A percentile compares a stretch with the other conserved stretches of the same genome.
Evolutionary conservation across 2,797 vertebrate genomes (phyloP).

Genomic region (Propithecus deckenii): DNA sequence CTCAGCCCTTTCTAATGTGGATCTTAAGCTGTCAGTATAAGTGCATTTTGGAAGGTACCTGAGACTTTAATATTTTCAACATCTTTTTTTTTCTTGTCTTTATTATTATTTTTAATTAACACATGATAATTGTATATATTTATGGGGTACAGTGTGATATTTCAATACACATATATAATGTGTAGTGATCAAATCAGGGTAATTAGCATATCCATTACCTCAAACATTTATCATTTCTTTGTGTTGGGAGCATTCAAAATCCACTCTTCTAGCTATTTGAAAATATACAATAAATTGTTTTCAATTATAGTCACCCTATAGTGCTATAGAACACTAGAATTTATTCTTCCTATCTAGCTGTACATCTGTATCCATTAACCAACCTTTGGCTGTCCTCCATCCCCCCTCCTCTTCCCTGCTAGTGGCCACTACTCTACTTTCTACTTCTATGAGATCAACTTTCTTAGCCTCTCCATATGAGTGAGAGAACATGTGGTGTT

Average conservation of each 20-base stretch:
- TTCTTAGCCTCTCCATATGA: background rate
- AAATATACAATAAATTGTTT: background rate
- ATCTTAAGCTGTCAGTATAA: background rate
- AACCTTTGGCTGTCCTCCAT: background rate
- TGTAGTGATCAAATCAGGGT: background rate
- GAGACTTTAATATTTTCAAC: background rate
- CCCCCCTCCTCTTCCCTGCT: background rate
- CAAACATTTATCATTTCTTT: background rate
- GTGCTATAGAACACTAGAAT: background rate
- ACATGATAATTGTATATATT: background rate
- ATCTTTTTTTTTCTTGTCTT: background rate
- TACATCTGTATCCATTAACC: background rate
- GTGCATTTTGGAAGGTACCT: background rate
- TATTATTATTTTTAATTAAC: background rate
- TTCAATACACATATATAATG: background rate
- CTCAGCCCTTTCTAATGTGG: conserved; percentile 29
- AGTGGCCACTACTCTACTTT: background rate
- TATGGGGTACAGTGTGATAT: background rate
- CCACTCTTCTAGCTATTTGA: background rate
- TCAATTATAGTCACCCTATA: background rate
- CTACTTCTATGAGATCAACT: background rate
- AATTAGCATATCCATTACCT: background rate
- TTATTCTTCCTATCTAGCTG: background rate
- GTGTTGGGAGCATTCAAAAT: background rate
- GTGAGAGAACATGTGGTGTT: background rate